Conservation (phyloP, 2,113 vertebrate genomes). For the Nothobranchius kuhntae region DNA sequence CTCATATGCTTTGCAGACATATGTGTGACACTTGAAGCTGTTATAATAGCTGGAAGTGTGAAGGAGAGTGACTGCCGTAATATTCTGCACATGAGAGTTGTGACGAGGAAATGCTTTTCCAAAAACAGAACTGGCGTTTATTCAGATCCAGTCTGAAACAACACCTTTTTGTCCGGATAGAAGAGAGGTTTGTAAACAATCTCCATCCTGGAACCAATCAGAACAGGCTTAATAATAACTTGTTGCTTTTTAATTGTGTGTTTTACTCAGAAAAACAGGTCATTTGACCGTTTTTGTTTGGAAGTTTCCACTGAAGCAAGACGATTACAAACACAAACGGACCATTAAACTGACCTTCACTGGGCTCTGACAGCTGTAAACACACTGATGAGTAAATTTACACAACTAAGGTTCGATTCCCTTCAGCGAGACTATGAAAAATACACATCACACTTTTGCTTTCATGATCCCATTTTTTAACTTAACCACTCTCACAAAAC, state of each 20-base stretch:
- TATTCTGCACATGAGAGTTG: conserved; percentile 63
- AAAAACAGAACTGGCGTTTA: conserved; percentile 57
- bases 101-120: conserved; percentile 63
- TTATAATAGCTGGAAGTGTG: conserved; percentile 74
- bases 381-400: conserved; percentile 36
- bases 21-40: conserved; percentile 75
- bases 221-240: conserved; percentile 29
- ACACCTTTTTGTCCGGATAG: conserved; percentile 35
- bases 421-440: conserved; percentile 45
- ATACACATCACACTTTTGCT: conserved; percentile 47
- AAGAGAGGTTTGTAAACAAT: conserved; percentile 23
- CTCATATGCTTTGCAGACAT: conserved; percentile 70
- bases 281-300: conserved; percentile 66
- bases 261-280: conserved; percentile 49
- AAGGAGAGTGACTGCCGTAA: conserved; percentile 69
- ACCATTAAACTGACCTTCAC: conserved; percentile 78
- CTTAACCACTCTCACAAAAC: conserved; percentile 29
- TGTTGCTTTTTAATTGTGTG: conserved; percentile 55
- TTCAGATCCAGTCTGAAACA: conserved; percentile 52
- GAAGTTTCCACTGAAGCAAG: conserved; percentile 70
- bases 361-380: conserved; percentile 57
- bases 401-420: conserved; percentile 40
- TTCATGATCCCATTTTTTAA: conserved; percentile 49
- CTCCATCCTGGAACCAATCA: conserved; percentile 12
- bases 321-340: conserved; percentile 70